Evolutionary conservation across 2,797 vertebrate genomes (phyloP), one percentile per base, ranked within the genome.

Genomic region (Paratrypauchen microcephalus): DNA sequence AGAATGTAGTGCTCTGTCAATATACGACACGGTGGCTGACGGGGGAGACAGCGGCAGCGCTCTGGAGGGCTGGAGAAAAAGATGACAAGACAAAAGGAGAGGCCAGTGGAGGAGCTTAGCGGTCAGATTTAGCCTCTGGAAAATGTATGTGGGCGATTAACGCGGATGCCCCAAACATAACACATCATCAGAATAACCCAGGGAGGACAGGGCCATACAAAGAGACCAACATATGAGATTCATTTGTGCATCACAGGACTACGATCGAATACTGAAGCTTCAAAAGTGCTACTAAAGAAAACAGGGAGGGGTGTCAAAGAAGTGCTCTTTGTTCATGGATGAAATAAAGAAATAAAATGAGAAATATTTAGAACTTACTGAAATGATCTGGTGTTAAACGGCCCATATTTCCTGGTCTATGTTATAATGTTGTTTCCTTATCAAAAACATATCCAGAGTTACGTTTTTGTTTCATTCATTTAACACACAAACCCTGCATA

Each of bases 1-100:
- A 88, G 89, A 87, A 89, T 88, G 83, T 88, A 91, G 77, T 81
- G 83, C 81, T 79, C 80, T 90, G 90, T 90, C 91, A 80, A 92
- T 92, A 90, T 83, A 82, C 63, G 68, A 84, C 84, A 78, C 70
- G 6, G 75, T 71, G 77, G 32, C 75, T 81, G 82, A 83, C 65
- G 70, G 70, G 4, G 72, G 58, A 70, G 69, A 71, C 80, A 65
- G 81, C 57, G 1, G 71, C 5, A 70, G 65, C 55, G 68, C 77
- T 76, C 69, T 6, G 58, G 78, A 80, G 82, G 73, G 70, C 62
- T 66, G 52, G 52, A 64, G 72, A 9, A 80, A 79, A 71, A 72
- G 81, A 83, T 82, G 88, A 87, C 79, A 87, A 82, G 83, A 91
- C 88, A 88, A 90, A 89, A 85, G 80, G 82, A 69, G 68, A 60